phyloP scores from a whole-genome alignment of 2,888 invertebrate genomes.

The Drosophila borborema region DNA sequence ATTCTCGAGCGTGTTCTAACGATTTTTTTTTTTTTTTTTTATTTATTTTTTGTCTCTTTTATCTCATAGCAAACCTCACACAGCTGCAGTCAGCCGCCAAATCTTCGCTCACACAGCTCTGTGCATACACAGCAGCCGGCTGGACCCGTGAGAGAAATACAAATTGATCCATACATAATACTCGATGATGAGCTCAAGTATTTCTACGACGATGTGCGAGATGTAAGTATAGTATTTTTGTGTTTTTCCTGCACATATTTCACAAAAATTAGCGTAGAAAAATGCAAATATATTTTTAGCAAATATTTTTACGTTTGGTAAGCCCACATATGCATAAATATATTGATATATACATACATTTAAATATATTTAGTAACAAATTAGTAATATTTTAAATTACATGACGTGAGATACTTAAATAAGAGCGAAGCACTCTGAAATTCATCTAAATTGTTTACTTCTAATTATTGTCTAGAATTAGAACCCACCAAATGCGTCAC shows the following conservation, averaged over 20 bases:
- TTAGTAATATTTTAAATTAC: background rate
- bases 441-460: background rate
- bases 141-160: conserved; percentile 92
- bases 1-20: conserved; percentile 32
- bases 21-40: background rate
- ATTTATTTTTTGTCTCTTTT: background rate
- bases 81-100: conserved; percentile 58
- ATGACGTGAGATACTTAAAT: background rate
- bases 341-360: background rate
- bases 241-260: background rate
- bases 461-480: background rate
- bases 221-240: conserved; percentile 87
- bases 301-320: background rate
- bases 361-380: background rate
- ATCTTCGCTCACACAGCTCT: conserved; percentile 88
- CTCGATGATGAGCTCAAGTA: conserved; percentile 94
- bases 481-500: background rate
- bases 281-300: background rate
- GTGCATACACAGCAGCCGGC: conserved; percentile 91
- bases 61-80: conserved; percentile 60
- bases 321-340: background rate
- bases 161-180: conserved; percentile 94
- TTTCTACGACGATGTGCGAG: conserved; percentile 93
- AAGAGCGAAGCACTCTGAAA: background rate
- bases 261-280: background rate